These are phyloP conservation scores for Arion vulgaris DNA, from an alignment of 1,140 invertebrate genomes.

Conservation along the genomic window DNA sequence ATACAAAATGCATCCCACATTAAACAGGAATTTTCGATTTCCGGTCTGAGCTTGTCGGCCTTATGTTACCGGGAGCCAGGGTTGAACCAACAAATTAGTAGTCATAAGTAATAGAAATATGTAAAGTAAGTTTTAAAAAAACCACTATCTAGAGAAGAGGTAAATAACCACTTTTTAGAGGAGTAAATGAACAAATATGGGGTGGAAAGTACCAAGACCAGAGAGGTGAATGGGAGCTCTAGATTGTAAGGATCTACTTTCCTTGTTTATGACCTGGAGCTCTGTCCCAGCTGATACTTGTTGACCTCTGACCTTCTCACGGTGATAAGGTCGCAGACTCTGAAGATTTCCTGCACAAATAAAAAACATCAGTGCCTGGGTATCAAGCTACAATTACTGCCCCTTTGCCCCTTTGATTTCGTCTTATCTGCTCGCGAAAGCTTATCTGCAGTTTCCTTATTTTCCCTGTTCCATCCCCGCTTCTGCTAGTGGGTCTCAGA, in stretches of 20 bases:
- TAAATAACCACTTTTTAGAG: background rate
- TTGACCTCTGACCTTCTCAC: constrained; percentile 36
- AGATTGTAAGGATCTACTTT: constrained; percentile 2
- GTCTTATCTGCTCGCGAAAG: background rate
- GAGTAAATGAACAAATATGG: background rate
- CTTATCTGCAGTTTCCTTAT: background rate
- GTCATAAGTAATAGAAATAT: too few species aligned
- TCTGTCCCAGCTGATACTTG: constrained; percentile 26
- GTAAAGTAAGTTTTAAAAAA: too few species aligned
- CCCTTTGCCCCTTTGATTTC: constrained; percentile 13
- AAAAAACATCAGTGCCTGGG: constrained; percentile 17
- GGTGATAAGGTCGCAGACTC: constrained; percentile 29
- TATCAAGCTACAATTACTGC: constrained; percentile 10
- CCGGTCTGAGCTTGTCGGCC: too few species aligned
- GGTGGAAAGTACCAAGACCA: background rate
- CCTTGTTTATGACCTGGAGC: constrained; percentile 15
- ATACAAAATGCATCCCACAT: too few species aligned
- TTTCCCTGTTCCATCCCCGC: background rate
- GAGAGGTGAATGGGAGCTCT: background rate
- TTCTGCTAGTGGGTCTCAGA: background rate
- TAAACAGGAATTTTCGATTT: too few species aligned
- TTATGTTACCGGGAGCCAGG: too few species aligned
- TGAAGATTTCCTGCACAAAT: constrained; percentile 8
- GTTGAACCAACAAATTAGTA: too few species aligned
- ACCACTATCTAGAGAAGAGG: background rate